Evolutionary conservation across 2,888 invertebrate genomes (phyloP).

Genomic region (Microctonus brassicae): DNA sequence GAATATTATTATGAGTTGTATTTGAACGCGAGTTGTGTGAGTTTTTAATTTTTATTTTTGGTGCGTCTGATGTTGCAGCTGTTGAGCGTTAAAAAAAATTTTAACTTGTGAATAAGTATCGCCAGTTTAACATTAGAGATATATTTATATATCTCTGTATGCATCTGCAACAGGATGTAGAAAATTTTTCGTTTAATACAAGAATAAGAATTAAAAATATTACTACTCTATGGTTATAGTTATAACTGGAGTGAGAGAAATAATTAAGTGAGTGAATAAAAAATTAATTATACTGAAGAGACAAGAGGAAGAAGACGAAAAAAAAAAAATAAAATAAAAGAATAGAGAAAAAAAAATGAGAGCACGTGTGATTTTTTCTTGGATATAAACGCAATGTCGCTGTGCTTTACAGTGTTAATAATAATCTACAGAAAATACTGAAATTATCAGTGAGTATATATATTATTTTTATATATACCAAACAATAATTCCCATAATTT

Average conservation of each 20-base stretch:
- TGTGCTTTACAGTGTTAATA: constrained; percentile 31
- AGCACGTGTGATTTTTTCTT: constrained; percentile 32
- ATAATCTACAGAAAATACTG: constrained; percentile 26
- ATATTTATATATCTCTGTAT: background rate
- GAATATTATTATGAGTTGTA: background rate
- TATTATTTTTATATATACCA: background rate
- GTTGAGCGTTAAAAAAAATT: background rate
- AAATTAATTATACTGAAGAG: background rate
- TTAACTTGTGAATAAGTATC: constrained; percentile 3
- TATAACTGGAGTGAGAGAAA: background rate
- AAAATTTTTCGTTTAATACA: background rate
- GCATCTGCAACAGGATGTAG: background rate
- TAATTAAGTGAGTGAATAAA: background rate
- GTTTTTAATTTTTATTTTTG: background rate
- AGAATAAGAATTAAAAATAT: background rate
- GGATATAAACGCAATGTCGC: constrained; percentile 35
- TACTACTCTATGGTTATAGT: background rate
- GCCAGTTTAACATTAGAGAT: too few relatives aligned
- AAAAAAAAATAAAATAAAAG: background rate
- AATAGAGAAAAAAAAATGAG: constrained; percentile 9
- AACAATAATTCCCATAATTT: too few relatives aligned
- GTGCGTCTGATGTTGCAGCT: background rate
- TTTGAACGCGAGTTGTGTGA: background rate
- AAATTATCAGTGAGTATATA: constrained; percentile 31
- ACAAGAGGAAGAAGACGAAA: constrained; percentile 6